phyloP scores from a whole-genome alignment of 37 sponge, comb jelly and placozoan species.

The Aphrocallistes beatrix region DNA sequence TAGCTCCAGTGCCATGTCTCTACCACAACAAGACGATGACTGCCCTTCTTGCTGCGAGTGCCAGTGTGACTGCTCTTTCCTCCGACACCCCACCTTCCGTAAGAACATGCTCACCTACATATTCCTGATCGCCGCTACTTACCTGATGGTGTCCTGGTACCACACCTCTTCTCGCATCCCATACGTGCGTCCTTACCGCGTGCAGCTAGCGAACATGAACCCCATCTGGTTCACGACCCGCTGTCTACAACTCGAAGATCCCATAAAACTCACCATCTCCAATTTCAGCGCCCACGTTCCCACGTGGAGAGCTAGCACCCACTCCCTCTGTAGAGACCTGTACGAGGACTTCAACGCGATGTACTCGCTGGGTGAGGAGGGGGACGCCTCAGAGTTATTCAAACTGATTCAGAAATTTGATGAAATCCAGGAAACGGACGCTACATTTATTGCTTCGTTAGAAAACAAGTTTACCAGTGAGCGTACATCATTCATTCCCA shows the following conservation, averaged over 20 bases:
- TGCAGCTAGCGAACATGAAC: background rate
- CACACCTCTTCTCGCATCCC: background rate
- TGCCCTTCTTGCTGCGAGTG: conserved; percentile 10
- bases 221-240: background rate
- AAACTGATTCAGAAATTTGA: background rate
- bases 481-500: background rate
- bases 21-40: background rate
- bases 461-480: background rate
- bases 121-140: background rate
- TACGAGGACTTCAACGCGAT: background rate
- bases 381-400: background rate
- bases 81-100: background rate
- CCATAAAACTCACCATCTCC: background rate
- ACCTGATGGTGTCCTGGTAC: background rate
- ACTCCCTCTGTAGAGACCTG: background rate
- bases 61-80: background rate
- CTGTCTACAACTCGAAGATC: background rate
- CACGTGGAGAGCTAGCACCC: background rate
- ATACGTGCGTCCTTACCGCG: background rate
- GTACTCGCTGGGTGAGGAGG: background rate
- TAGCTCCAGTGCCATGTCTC: no score
- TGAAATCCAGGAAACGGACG: no score
- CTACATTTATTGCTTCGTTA: background rate
- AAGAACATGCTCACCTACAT: background rate
- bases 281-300: background rate